A percentile compares a stretch with the other conserved stretches of the same genome.
Evolutionary conservation across 2,113 vertebrate species (phyloP).

Genomic region (cat (Felis catus)): DNA sequence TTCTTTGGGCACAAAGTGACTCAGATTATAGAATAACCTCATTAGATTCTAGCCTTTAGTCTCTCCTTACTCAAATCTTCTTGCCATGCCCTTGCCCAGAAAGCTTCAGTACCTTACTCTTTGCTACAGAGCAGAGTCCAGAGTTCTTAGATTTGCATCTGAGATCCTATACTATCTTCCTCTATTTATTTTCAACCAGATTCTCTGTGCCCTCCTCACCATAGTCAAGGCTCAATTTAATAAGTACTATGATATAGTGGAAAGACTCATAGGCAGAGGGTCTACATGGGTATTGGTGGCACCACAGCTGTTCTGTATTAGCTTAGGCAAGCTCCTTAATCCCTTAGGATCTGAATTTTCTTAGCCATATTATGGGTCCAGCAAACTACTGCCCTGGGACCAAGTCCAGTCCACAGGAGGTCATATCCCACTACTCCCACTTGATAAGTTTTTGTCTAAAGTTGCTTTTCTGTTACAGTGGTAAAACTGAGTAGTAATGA

Average conservation of each 20-base stretch:
- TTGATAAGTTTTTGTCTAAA: background rate
- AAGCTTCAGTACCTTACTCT: background rate
- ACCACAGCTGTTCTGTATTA: background rate
- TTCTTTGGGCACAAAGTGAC: background rate
- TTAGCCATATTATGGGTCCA: background rate
- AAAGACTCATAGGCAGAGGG: background rate
- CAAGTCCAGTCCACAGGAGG: background rate
- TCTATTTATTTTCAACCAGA: background rate
- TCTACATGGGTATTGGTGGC: rapidly evolving
- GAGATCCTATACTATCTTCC: background rate
- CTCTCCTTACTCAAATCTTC: background rate
- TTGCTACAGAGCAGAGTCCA: background rate
- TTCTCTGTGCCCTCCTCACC: background rate
- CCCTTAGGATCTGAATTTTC: background rate
- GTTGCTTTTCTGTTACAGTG: background rate
- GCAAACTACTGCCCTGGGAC: background rate
- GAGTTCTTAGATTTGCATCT: background rate
- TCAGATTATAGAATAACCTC: background rate
- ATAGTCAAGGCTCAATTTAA: background rate
- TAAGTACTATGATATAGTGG: background rate
- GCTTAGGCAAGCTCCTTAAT: background rate
- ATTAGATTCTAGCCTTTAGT: background rate
- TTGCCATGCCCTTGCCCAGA: background rate
- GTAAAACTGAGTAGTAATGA: background rate
- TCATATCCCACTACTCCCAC: background rate